Evolutionary conservation across 2,113 vertebrate species (phyloP).

Genomic region (Coryphaenoides rupestris): DNA sequence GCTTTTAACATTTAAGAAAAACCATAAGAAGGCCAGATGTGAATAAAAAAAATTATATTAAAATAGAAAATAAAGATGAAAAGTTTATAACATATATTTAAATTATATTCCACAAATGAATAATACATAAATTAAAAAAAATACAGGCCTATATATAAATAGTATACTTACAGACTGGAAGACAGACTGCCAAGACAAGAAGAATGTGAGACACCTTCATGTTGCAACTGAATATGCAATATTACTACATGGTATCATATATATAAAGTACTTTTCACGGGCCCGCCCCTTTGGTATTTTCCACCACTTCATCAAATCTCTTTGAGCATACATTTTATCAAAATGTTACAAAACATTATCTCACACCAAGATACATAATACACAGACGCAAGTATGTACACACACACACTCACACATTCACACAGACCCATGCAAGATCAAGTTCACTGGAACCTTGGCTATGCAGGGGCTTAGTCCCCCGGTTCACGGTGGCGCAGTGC

Average conservation of each 20-base stretch:
- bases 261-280: no score
- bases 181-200: conserved; percentile 33
- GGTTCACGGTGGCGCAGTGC: no score
- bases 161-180: conserved; percentile 38
- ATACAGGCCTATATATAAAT: not conserved
- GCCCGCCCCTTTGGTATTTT: conserved; percentile 1
- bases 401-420: no score
- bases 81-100: not conserved
- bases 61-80: not conserved
- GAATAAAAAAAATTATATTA: no score
- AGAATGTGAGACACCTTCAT: conserved; percentile 37
- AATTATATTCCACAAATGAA: not conserved
- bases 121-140: not conserved
- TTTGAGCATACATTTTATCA: not conserved
- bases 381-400: no score
- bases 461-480: no score
- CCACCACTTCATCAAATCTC: not conserved
- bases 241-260: no score
- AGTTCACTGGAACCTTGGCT: no score
- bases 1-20: no score
- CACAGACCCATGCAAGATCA: not conserved
- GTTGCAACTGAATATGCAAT: conserved; percentile 2
- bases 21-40: no score
- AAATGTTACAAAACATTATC: no score
- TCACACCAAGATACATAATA: no score